Conservation (phyloP, 2,113 vertebrate genomes). For the Oryzias javanicus region DNA sequence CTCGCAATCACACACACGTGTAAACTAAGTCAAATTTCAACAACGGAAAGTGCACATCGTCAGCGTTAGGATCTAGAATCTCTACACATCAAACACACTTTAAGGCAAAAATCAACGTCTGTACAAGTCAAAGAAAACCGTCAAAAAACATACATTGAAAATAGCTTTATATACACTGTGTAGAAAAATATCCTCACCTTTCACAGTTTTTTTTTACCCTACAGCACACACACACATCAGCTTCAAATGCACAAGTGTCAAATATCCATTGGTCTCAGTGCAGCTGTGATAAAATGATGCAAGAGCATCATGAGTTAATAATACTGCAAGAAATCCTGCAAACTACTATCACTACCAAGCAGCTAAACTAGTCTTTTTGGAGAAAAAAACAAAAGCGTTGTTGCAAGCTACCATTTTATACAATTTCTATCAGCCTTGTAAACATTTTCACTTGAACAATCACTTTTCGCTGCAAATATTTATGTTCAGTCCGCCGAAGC, state of each 20-base stretch:
- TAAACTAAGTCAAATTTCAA: constrained; percentile 32
- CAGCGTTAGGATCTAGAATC: constrained; percentile 36
- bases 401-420: constrained; percentile 5
- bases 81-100: constrained; percentile 59
- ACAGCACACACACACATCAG: constrained; percentile 41
- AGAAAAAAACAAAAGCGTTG: constrained; percentile 16
- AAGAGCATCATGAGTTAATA: constrained; percentile 8
- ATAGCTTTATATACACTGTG: constrained; percentile 69
- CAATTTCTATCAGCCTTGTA: constrained; percentile 45
- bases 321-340: constrained; percentile 29
- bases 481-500: constrained; percentile 11
- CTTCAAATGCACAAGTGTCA: constrained; percentile 42
- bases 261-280: constrained; percentile 46
- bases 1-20: constrained; percentile 18
- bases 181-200: constrained; percentile 76
- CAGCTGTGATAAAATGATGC: constrained; percentile 29
- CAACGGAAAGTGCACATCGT: constrained; percentile 71
- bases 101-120: constrained; percentile 68
- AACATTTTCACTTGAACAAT: constrained; percentile 52
- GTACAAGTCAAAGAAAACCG: constrained; percentile 53
- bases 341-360: constrained; percentile 28
- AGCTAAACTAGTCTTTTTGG: constrained; percentile 14
- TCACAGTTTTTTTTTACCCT: constrained; percentile 43
- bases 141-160: constrained; percentile 65
- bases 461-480: constrained; percentile 13